These are phyloP conservation scores for Lucifuga dentata DNA, from an alignment of 2,113 vertebrate species.

Conservation along the genomic window DNA sequence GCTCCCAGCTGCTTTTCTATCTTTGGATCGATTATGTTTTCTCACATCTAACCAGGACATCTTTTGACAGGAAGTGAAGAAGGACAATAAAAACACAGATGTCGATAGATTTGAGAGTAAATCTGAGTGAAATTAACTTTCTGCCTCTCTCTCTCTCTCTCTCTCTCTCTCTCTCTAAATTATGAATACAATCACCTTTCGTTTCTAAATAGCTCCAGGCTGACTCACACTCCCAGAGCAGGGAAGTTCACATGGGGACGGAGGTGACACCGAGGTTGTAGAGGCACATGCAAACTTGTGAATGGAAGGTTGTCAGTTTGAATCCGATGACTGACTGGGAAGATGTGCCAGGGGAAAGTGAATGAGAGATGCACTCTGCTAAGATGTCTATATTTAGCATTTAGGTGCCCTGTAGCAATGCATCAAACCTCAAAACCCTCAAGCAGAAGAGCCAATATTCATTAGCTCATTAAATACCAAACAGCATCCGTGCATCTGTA, in stretches of 20 bases:
- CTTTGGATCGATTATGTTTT: slow-evolving; percentile 54
- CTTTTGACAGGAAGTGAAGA: not conserved
- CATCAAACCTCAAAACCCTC: too few relatives aligned
- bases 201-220: slow-evolving; percentile 14
- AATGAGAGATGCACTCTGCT: too few relatives aligned
- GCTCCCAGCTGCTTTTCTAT: slow-evolving; percentile 37
- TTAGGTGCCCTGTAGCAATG: too few relatives aligned
- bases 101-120: slow-evolving; percentile 11
- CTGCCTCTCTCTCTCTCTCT: slow-evolving; percentile 4
- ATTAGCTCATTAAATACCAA: too few relatives aligned
- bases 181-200: slow-evolving; percentile 21
- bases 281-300: slow-evolving; percentile 1
- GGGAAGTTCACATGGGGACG: slow-evolving; percentile 2
- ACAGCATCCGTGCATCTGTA: too few relatives aligned
- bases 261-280: not conserved
- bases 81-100: slow-evolving; percentile 41
- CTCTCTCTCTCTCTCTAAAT: too few relatives aligned
- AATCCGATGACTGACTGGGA: not conserved
- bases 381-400: too few relatives aligned
- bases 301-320: slow-evolving; percentile 17
- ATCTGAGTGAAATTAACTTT: slow-evolving; percentile 35
- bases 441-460: too few relatives aligned
- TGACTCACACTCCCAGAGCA: not conserved
- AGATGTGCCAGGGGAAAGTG: not conserved
- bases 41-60: slow-evolving; percentile 11